phyloP scores from a whole-genome alignment of 2,797 vertebrate genomes.

The Poeciliopsis gracilis region DNA sequence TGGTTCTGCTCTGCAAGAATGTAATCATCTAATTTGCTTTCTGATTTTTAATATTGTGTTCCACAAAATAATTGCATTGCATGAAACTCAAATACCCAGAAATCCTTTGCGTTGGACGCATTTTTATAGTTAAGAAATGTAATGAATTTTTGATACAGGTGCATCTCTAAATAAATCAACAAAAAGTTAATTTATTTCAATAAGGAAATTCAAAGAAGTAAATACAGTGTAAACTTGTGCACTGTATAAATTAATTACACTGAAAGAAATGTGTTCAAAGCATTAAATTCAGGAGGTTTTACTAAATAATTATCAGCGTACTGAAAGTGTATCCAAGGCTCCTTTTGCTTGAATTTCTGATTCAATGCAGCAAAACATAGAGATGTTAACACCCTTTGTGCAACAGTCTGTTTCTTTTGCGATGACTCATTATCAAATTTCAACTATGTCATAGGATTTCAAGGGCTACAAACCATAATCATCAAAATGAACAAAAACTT shows the following conservation, averaged over 20 bases:
- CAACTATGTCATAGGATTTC: not conserved
- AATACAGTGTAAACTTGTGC: no score
- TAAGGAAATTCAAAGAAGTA: not conserved
- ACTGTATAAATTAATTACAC: not conserved
- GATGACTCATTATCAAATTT: not conserved
- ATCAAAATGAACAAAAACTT: not conserved
- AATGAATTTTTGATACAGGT: not conserved
- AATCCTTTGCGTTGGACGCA: slow-evolving; percentile 52
- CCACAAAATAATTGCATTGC: slow-evolving; percentile 8
- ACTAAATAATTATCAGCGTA: no score
- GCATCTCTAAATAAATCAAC: not conserved
- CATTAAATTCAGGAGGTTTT: not conserved
- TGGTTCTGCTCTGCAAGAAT: slow-evolving; percentile 12
- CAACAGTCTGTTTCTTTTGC: not conserved
- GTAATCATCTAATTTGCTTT: slow-evolving; percentile 7
- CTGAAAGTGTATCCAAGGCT: not conserved
- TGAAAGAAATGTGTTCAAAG: not conserved
- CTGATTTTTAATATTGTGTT: slow-evolving; percentile 1
- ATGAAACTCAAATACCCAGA: not conserved
- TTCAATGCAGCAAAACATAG: not conserved
- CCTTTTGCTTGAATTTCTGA: not conserved
- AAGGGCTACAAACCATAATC: not conserved
- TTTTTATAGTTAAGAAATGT: not conserved
- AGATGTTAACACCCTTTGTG: not conserved
- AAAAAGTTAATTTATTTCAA: not conserved